Evolutionary conservation across 2,888 invertebrate genomes (phyloP).

Genomic region (Plusia festucae): DNA sequence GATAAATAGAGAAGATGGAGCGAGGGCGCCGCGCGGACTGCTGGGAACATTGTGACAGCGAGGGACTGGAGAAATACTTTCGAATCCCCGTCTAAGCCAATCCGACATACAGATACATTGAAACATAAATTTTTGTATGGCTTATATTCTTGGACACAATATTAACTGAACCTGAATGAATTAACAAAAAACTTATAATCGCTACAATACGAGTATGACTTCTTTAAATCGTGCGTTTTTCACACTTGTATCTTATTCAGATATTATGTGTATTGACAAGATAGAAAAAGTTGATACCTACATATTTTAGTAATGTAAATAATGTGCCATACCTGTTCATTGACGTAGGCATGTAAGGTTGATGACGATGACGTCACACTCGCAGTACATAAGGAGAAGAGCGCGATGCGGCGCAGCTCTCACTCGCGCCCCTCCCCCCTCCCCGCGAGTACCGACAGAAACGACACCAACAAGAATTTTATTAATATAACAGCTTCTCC

Average conservation of each 20-base stretch:
- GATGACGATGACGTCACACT: not conserved
- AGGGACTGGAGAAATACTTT: too few relatives aligned
- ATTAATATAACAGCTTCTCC: too few relatives aligned
- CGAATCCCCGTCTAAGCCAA: too few relatives aligned
- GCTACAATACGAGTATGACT: too few relatives aligned
- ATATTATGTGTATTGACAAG: too few relatives aligned
- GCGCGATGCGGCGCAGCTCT: not conserved
- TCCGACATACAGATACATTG: too few relatives aligned
- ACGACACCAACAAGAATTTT: not conserved
- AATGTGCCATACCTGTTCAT: not conserved
- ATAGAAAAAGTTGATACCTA: too few relatives aligned
- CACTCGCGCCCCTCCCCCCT: not conserved
- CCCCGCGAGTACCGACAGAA: constrained; percentile 3
- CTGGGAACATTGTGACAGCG: not conserved
- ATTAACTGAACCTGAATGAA: not conserved
- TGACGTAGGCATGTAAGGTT: not conserved
- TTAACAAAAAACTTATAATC: too few relatives aligned
- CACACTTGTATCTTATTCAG: too few relatives aligned
- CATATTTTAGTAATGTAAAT: not conserved
- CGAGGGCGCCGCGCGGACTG: not conserved
- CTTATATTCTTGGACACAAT: not conserved
- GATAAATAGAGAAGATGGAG: too few relatives aligned
- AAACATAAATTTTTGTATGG: too few relatives aligned
- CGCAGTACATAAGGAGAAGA: not conserved
- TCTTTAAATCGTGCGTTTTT: too few relatives aligned